phyloP scores from a whole-genome alignment of 2,113 vertebrate species.

The Conger conger region DNA sequence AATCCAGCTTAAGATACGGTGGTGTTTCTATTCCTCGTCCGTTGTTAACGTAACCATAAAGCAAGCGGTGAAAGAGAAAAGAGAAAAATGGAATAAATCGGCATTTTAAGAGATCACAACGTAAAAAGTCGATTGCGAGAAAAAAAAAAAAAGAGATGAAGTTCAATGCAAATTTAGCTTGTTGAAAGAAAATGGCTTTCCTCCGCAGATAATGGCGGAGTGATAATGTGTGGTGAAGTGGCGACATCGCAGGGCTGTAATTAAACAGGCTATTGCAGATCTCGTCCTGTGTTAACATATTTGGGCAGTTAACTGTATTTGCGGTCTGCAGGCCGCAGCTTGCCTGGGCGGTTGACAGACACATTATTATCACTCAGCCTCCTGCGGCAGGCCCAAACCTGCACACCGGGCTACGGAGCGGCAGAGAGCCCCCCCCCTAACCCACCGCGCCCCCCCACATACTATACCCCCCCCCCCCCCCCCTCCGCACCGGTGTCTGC shows the following conservation, averaged over 20 bases:
- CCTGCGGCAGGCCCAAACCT: conserved; percentile 81
- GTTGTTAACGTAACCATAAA: not conserved
- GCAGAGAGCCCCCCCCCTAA: conserved; percentile 53
- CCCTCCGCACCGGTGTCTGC: conserved; percentile 13
- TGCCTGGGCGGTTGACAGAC: conserved; percentile 83
- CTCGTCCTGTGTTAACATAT: conserved; percentile 71
- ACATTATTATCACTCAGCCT: conserved; percentile 91
- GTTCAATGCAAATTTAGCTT: not conserved
- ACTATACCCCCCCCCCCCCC: conserved; percentile 6
- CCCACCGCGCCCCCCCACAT: conserved; percentile 28
- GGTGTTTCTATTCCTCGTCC: not conserved
- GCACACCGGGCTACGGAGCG: conserved; percentile 69
- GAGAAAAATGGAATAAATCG: not conserved
- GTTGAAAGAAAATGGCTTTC: not conserved
- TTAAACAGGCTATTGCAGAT: conserved; percentile 22
- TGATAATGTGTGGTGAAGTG: not conserved
- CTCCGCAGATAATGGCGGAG: not conserved
- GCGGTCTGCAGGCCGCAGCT: conserved; percentile 83
- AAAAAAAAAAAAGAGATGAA: not conserved
- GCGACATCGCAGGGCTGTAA: not conserved
- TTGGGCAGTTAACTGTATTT: conserved; percentile 88
- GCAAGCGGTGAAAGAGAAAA: not conserved
- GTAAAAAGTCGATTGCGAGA: not conserved
- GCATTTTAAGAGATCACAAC: not conserved
- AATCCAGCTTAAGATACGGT: not conserved